Evolutionary conservation across 35 echinoderm and acorn worm genomes (phyloP).

Genomic region (Chiridota heheva): DNA sequence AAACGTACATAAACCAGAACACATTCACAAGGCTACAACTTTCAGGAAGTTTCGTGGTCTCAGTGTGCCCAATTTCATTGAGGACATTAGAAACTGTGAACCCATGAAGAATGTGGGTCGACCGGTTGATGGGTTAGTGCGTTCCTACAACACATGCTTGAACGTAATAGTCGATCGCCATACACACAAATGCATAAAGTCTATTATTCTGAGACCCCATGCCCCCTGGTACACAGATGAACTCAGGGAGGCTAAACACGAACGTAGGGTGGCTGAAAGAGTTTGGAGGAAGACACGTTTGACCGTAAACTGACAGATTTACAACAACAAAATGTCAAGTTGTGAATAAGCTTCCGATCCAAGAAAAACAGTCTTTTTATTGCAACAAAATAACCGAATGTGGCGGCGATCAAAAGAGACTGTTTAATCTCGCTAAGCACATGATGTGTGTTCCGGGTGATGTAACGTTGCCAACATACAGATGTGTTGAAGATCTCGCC

Average conservation of each 20-base stretch:
- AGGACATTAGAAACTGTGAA: constrained; percentile 33
- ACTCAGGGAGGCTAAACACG: constrained; percentile 50
- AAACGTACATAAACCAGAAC: neutral
- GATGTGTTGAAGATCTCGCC: too few species aligned
- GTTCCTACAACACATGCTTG: neutral
- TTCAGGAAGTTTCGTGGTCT: constrained; percentile 31
- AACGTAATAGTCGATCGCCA: neutral
- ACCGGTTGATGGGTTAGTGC: constrained; percentile 7
- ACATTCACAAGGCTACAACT: neutral
- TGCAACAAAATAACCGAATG: too few species aligned
- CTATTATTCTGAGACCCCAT: constrained; percentile 47
- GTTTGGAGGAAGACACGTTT: constrained; percentile 29
- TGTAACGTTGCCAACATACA: too few species aligned
- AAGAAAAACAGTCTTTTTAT: too few species aligned
- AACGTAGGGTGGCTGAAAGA: constrained; percentile 23
- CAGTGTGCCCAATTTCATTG: constrained; percentile 29
- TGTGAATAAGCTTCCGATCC: too few species aligned
- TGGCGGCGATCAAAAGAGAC: too few species aligned
- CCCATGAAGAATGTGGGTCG: neutral
- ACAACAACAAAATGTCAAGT: too few species aligned
- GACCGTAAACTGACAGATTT: too few species aligned
- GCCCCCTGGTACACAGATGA: constrained; percentile 64
- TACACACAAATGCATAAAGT: constrained; percentile 11
- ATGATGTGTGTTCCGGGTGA: too few species aligned
- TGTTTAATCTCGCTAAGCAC: too few species aligned